Conservation (phyloP, 30 jellyfish, hydroid and myxozoan genomes). For the Chrysaora quinquecirrha region DNA sequence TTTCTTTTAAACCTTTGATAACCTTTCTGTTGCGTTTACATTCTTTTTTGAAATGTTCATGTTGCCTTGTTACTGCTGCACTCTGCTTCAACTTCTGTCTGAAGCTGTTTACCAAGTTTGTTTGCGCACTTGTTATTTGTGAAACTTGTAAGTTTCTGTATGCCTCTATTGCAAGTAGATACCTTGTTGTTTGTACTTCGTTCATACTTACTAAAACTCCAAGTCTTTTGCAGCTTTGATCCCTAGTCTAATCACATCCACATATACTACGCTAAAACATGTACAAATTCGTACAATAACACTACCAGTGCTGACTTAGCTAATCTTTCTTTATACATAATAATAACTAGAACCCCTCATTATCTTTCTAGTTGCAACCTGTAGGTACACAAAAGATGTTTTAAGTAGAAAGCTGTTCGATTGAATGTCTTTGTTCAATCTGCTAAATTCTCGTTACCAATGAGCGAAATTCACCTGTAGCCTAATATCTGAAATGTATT, state of each 20-base stretch:
- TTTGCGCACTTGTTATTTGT: constrained; percentile 34
- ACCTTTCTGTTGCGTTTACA: not conserved
- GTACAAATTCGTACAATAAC: not conserved
- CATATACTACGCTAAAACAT: not conserved
- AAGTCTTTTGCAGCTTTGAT: not conserved
- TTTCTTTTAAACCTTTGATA: not conserved
- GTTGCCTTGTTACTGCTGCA: constrained; percentile 5
- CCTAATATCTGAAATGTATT: not conserved
- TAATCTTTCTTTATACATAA: not conserved
- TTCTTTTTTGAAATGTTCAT: not conserved
- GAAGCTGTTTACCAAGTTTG: constrained; percentile 30
- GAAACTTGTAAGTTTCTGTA: constrained; percentile 23
- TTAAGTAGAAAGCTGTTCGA: not conserved
- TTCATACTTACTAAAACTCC: not conserved
- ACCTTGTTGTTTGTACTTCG: constrained; percentile 11
- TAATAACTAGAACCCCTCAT: not conserved
- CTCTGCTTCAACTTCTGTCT: constrained; percentile 40
- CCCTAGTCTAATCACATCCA: not conserved
- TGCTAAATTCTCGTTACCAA: not conserved
- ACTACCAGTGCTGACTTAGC: not conserved
- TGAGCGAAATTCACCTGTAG: constrained; percentile 11
- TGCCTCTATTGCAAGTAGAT: constrained; percentile 53
- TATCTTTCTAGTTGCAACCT: not conserved
- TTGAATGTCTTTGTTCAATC: not conserved
- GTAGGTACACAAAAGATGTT: not conserved